Base-by-base conservation (phyloP, 2,797 vertebrate species). In the Brachyrhaphis roseni region DNA sequence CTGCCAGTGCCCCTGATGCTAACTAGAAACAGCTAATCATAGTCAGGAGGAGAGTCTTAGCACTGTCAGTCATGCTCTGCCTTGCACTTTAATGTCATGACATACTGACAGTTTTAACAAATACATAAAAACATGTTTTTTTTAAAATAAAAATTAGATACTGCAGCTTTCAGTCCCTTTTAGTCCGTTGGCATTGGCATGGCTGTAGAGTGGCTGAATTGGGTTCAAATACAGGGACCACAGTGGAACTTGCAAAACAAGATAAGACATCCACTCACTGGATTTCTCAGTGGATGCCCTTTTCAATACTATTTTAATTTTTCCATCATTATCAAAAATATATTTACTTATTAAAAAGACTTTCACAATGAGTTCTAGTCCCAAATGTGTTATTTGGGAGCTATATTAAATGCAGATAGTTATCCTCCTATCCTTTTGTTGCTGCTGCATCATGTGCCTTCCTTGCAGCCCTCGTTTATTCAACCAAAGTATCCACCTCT, bases 401-500 rank as follows among this genome's bases (percentile, higher is more conserved):
- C 82, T 66, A 75, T 77, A 57, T 74, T 3, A 64, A 80, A 75
- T 84, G 76, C 20, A 74, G 79, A 72, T 85, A 76, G 20, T 86
- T 88, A 78, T 80, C 84, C 75, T 77, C 62, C 74, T 62, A 82
- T 72, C 75, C 77, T 77, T 84, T 74, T 80, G 84, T 3, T 72
- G 83, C 86, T 80, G 82, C 84, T 82, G 88, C 83, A 84, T 93
- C 89, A 79, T 86, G 82, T 88, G 74, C 90, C 86, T 88, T 90
- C 90, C 85, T 88, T 91, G 79, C 82, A 85, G 84, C 80, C 83
- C 87, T 88, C 78, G 57, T 90, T 88, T 85, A 78, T 90, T 87
- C 83, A 83, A 87, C 79, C 81, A 77, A 78, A 85, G 84, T 74
- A 83, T 88, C 85, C 91, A 90, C 80, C 74, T 91, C 86, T 90